These are phyloP conservation scores for Saguinus imperator DNA, from an alignment of 2,113 vertebrate species.

Conservation along the genomic window DNA sequence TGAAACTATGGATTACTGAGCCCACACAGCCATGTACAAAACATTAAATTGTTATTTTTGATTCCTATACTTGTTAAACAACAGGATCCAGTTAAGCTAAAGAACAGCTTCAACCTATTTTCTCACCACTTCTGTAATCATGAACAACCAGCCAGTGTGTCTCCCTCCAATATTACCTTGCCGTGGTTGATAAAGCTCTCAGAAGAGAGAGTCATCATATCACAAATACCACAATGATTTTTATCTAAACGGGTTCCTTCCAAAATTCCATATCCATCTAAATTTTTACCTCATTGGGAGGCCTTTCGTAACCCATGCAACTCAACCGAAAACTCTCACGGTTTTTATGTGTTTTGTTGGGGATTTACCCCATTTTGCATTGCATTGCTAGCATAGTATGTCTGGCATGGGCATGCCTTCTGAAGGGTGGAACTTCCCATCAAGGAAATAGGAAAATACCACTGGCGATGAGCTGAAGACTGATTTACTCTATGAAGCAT, in stretches of 20 bases:
- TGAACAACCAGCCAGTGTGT: not conserved
- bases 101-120: not conserved
- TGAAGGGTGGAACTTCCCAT: too few relatives aligned
- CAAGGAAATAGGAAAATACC: too few relatives aligned
- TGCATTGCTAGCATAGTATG: not conserved
- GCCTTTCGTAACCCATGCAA: slow-evolving; percentile 1
- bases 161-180: not conserved
- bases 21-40: not conserved
- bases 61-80: not conserved
- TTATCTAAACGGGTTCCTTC: slow-evolving; percentile 2
- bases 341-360: not conserved
- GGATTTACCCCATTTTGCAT: not conserved
- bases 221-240: not conserved
- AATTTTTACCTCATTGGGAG: not conserved
- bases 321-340: not conserved
- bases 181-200: not conserved
- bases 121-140: not conserved
- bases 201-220: not conserved
- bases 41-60: not conserved
- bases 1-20: not conserved
- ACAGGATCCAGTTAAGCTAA: not conserved
- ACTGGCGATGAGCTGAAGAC: too few relatives aligned
- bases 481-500: too few relatives aligned
- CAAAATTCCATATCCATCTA: not conserved
- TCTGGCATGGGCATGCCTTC: too few relatives aligned